Evolutionary conservation across 2,113 vertebrate species (phyloP).

Genomic region (Circaetus gallicus): DNA sequence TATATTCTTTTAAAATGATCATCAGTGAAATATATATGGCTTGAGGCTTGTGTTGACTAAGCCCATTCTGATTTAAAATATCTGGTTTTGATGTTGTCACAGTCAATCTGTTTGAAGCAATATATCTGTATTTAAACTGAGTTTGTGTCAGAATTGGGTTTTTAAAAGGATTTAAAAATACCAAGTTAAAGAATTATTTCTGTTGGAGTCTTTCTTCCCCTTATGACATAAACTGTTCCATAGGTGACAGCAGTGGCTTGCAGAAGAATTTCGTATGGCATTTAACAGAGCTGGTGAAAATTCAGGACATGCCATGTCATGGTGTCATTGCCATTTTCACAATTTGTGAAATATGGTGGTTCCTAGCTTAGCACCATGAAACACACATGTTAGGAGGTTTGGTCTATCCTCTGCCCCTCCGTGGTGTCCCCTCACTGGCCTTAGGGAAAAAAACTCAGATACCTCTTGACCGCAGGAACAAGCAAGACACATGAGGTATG

Average conservation of each 20-base stretch:
- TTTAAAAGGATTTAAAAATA: neutral
- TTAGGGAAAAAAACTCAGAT: neutral
- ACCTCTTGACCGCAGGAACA: neutral
- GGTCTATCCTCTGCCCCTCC: neutral
- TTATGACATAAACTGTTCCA: neutral
- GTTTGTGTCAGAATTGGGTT: neutral
- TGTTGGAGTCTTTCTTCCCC: neutral
- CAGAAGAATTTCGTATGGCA: neutral
- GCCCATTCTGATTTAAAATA: neutral
- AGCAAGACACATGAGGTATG: neutral
- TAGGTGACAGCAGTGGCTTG: neutral
- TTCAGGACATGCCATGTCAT: neutral
- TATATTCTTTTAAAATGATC: neutral
- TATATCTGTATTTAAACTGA: neutral
- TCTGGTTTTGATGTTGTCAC: neutral
- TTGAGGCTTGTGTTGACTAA: neutral
- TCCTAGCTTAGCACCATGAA: neutral
- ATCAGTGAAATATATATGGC: neutral
- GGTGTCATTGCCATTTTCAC: neutral
- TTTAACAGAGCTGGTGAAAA: neutral
- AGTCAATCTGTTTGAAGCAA: neutral
- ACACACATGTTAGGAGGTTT: neutral
- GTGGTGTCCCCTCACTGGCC: neutral
- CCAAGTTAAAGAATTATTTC: neutral
- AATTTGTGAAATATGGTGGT: neutral